Percentiles rank a stretch among this genome's conserved stretches.
phyloP scores from a whole-genome alignment of 2,113 vertebrate species.

The Centrocercus urophasianus region DNA sequence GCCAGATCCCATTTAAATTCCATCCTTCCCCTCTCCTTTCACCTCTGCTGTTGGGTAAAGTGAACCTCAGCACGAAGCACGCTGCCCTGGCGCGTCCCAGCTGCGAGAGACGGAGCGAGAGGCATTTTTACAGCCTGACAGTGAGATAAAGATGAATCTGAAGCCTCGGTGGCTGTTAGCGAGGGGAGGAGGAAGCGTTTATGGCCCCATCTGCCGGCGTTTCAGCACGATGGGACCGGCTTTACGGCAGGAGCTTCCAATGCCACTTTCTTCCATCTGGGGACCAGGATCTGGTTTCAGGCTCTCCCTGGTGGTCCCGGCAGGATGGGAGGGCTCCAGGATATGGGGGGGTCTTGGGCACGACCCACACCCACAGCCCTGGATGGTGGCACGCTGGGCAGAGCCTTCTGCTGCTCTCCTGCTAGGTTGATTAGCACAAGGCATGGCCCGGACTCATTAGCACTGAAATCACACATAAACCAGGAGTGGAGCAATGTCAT shows the following conservation, averaged over 20 bases:
- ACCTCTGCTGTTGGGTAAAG: conserved; percentile 38
- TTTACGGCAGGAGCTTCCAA: conserved; percentile 76
- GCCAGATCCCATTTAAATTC: neutral
- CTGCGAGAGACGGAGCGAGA: conserved; percentile 71
- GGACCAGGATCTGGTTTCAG: conserved; percentile 73
- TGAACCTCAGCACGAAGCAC: conserved; percentile 67
- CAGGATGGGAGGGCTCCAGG: conserved; percentile 68
- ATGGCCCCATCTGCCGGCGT: conserved; percentile 78
- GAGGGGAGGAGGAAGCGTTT: conserved; percentile 78
- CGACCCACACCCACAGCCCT: neutral
- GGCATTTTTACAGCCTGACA: conserved; percentile 83
- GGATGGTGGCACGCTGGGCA: neutral
- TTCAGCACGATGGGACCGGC: conserved; percentile 71
- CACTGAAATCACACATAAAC: too few relatives aligned
- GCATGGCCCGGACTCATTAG: conserved; percentile 37
- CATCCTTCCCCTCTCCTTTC: neutral
- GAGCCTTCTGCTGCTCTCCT: neutral
- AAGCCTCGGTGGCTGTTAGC: conserved; percentile 65
- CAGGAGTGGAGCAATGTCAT: neutral
- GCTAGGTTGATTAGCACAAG: neutral
- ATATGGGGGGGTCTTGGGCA: neutral
- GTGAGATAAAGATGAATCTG: conserved; percentile 78
- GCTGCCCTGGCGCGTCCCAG: conserved; percentile 63
- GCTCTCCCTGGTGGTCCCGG: conserved; percentile 66
- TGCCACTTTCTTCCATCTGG: conserved; percentile 77